Conservation (phyloP, 1,140 invertebrate species). For the Penaeus indicus region DNA sequence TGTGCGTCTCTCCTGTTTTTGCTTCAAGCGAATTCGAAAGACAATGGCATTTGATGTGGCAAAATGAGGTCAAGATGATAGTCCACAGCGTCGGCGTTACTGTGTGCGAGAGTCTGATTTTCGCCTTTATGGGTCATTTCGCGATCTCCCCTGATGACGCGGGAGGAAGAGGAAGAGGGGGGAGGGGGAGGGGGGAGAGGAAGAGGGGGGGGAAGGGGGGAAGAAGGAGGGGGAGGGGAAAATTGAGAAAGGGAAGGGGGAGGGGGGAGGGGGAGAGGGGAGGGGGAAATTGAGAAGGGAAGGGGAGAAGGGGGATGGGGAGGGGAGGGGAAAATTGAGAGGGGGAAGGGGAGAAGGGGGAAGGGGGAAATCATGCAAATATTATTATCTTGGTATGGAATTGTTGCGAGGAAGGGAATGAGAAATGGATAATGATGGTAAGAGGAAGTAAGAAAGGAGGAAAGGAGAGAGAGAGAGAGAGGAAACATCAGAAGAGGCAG, state of each 20-base stretch:
- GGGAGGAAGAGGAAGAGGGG: too few relatives aligned
- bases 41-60: too few relatives aligned
- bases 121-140: too few relatives aligned
- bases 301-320: background rate
- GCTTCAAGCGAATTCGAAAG: too few relatives aligned
- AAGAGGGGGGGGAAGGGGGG: background rate
- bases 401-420: background rate
- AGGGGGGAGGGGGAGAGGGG: background rate
- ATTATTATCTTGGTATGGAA: background rate
- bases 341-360: background rate
- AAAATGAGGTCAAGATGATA: too few relatives aligned
- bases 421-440: background rate
- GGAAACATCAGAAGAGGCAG: background rate
- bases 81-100: too few relatives aligned
- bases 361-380: background rate
- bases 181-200: too few relatives aligned
- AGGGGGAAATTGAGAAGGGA: background rate
- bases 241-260: background rate
- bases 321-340: background rate
- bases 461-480: slow-evolving; percentile 5
- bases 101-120: too few relatives aligned
- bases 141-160: too few relatives aligned
- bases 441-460: background rate
- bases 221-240: background rate
- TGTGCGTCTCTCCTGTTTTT: too few relatives aligned